These are phyloP conservation scores for Enteromius trimaculatus DNA, from an alignment of 2,797 vertebrate genomes.

Conservation along the genomic window DNA sequence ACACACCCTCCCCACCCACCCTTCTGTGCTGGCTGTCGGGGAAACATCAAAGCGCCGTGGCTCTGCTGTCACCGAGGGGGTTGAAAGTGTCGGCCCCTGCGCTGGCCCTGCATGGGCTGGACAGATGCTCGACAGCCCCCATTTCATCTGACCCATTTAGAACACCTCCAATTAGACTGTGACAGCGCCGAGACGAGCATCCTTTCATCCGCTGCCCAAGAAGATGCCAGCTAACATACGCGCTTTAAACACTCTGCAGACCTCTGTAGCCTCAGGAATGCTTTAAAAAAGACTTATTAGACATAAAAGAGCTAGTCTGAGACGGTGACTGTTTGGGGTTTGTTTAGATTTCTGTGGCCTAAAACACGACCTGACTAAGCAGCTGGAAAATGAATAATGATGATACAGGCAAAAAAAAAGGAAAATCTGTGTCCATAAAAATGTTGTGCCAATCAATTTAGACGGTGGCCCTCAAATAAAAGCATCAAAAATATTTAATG, in stretches of 20 bases:
- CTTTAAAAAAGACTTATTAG: constrained; percentile 35
- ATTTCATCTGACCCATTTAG: constrained; percentile 67
- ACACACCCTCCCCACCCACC: constrained; percentile 33
- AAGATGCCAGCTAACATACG: constrained; percentile 43
- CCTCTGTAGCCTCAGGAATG: constrained; percentile 46
- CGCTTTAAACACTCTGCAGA: constrained; percentile 41
- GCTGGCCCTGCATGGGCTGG: constrained; percentile 51
- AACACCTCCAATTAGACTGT: constrained; percentile 60
- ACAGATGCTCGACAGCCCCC: constrained; percentile 55
- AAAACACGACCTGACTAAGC: not conserved
- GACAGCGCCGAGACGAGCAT: constrained; percentile 47
- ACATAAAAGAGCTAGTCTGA: constrained; percentile 21
- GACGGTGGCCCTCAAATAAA: not conserved
- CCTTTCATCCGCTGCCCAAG: constrained; percentile 49
- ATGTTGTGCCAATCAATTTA: not conserved
- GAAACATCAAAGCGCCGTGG: constrained; percentile 79
- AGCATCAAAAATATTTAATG: not conserved
- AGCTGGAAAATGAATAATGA: not conserved
- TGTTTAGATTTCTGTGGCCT: constrained; percentile 11
- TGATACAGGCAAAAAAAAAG: not conserved
- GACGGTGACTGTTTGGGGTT: not conserved
- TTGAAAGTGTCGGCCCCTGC: constrained; percentile 64
- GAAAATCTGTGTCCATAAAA: not conserved
- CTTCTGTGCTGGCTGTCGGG: constrained; percentile 64
- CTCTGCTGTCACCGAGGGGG: constrained; percentile 71